Evolutionary conservation across 2,797 vertebrate genomes (phyloP).

Genomic region (Lophius americanus): DNA sequence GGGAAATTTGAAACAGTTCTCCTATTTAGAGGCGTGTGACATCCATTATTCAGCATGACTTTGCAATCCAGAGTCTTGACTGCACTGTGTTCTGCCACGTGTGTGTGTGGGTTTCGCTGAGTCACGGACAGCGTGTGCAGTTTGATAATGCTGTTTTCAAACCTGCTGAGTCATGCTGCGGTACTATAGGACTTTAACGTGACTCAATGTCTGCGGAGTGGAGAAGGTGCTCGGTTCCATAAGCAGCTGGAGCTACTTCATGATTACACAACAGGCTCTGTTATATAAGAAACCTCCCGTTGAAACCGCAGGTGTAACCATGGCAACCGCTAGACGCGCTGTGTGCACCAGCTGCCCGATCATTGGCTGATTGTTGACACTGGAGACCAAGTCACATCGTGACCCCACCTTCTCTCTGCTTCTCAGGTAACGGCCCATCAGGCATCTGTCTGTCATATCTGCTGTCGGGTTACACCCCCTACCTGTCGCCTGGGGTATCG

Average conservation of each 20-base stretch:
- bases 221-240: no score
- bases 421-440: slow-evolving; percentile 84
- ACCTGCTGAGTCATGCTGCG: slow-evolving; percentile 28
- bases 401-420: not conserved
- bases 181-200: not conserved
- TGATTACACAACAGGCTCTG: no score
- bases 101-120: slow-evolving; percentile 1
- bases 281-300: no score
- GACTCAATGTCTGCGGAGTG: not conserved
- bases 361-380: not conserved
- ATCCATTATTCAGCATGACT: slow-evolving; percentile 1
- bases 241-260: no score
- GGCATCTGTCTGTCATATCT: slow-evolving; percentile 86
- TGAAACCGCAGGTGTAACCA: no score
- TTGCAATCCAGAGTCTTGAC: fast-evolving
- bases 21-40: not conserved
- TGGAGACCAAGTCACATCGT: not conserved
- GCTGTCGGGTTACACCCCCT: slow-evolving; percentile 84
- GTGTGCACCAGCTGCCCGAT: not conserved
- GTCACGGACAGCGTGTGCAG: not conserved
- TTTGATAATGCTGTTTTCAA: not conserved
- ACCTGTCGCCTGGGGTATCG: slow-evolving; percentile 71
- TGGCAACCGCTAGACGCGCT: no score
- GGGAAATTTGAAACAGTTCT: no score
- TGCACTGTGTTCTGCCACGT: not conserved